phyloP scores from a whole-genome alignment of 2,797 vertebrate species.

The Cuniculus paca region DNA sequence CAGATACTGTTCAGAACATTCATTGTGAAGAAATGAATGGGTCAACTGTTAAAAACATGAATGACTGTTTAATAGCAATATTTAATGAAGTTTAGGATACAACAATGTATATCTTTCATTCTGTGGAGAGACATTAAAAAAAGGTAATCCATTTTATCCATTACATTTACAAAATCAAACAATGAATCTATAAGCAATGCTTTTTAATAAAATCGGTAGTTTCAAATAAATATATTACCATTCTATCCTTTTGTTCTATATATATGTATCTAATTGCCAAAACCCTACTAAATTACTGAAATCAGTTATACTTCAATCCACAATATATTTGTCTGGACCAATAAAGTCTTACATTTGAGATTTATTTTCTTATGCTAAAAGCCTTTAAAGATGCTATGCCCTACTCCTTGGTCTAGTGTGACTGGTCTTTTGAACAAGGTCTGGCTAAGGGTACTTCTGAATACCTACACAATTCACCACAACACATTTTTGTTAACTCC shows the following conservation, averaged over 20 bases:
- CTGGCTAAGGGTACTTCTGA: conserved; percentile 58
- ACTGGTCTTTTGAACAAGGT: conserved; percentile 44
- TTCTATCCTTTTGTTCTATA: conserved; percentile 66
- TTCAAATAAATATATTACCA: conserved; percentile 81
- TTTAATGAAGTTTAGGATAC: conserved; percentile 70
- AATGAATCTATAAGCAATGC: conserved; percentile 70
- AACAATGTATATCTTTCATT: conserved; percentile 57
- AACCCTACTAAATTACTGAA: conserved; percentile 55
- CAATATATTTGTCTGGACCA: not conserved
- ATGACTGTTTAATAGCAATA: conserved; percentile 27
- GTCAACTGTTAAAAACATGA: conserved; percentile 12
- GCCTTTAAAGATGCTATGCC: conserved; percentile 30
- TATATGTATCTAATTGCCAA: conserved; percentile 59
- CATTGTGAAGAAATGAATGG: not conserved
- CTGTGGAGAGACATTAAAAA: conserved; percentile 69
- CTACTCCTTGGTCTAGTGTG: conserved; percentile 36
- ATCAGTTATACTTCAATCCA: conserved; percentile 67
- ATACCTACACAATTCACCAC: not conserved
- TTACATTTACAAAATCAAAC: conserved; percentile 80
- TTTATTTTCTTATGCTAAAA: not conserved
- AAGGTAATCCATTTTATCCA: conserved; percentile 72
- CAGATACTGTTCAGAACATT: conserved; percentile 51
- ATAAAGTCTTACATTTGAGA: conserved; percentile 54
- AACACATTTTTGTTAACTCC: not conserved
- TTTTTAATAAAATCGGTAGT: conserved; percentile 85